Evolutionary conservation across 2,888 invertebrate genomes (phyloP).

Genomic region (Argyresthia goedartella): DNA sequence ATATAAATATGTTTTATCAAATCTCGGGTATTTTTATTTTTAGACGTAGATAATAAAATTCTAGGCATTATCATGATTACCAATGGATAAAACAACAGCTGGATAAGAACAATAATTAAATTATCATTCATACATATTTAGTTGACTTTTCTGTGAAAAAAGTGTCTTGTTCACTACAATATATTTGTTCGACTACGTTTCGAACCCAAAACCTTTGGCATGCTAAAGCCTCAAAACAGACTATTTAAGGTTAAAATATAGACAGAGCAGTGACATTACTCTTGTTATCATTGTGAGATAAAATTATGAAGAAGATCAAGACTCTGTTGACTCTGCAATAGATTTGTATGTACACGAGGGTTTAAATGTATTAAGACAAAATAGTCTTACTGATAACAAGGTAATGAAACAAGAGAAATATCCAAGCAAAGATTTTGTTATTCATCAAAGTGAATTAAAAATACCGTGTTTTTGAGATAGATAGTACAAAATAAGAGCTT

Average conservation of each 20-base stretch:
- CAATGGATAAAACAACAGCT: no score
- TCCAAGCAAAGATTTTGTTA: background rate
- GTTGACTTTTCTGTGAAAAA: no score
- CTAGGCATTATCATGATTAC: no score
- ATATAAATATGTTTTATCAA: no score
- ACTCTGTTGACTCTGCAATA: background rate
- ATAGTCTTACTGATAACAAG: background rate
- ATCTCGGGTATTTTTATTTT: no score
- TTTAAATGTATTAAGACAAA: background rate
- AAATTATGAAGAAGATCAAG: background rate
- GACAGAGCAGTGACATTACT: no score
- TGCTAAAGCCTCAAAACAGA: background rate
- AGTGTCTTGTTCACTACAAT: no score
- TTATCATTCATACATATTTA: no score
- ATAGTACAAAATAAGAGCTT: background rate
- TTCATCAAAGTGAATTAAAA: background rate
- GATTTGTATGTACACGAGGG: background rate
- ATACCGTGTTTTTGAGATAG: background rate
- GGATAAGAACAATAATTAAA: no score
- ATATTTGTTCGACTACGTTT: no score
- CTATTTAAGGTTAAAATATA: background rate
- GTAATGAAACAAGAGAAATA: background rate
- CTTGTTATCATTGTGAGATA: background rate
- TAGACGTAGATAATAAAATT: no score
- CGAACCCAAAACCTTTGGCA: no score